Conservation (phyloP, 2,888 invertebrate species). For the Drosophila mimetica region DNA sequence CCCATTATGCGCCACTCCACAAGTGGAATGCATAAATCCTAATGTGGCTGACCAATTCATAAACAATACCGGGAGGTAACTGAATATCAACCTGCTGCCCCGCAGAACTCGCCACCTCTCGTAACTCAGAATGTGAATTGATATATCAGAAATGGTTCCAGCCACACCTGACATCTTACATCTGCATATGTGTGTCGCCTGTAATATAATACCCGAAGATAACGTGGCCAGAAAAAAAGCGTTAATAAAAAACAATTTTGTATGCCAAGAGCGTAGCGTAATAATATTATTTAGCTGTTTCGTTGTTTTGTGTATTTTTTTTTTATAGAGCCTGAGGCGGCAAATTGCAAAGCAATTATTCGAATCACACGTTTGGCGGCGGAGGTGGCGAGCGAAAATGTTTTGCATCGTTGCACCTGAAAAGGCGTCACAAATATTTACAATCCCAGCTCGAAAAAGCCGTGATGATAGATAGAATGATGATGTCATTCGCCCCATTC, state of each 20-base stretch:
- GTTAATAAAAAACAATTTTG: slow-evolving; percentile 50
- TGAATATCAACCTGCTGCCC: slow-evolving; percentile 5
- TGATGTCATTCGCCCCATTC: slow-evolving; percentile 66
- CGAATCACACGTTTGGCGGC: slow-evolving; percentile 63
- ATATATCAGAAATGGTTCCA: slow-evolving; percentile 58
- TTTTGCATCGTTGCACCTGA: slow-evolving; percentile 72
- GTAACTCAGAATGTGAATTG: slow-evolving; percentile 48
- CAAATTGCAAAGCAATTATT: slow-evolving; percentile 77
- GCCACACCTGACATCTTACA: slow-evolving; percentile 69
- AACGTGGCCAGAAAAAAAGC: slow-evolving; percentile 32
- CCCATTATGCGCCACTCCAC: slow-evolving; percentile 21
- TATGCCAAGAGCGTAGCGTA: slow-evolving; percentile 64
- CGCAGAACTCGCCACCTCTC: slow-evolving; percentile 20
- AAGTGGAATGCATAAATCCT: slow-evolving; percentile 33
- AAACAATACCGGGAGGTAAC: slow-evolving; percentile 25
- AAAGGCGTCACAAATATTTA: slow-evolving; percentile 54
- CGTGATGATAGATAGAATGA: slow-evolving; percentile 51
- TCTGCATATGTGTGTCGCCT: slow-evolving; percentile 36
- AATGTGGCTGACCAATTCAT: slow-evolving; percentile 21
- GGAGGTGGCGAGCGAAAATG: slow-evolving; percentile 55
- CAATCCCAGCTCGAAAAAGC: slow-evolving; percentile 1
- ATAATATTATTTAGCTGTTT: slow-evolving; percentile 49
- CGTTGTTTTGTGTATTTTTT: slow-evolving; percentile 40
- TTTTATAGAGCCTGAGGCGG: slow-evolving; percentile 26
- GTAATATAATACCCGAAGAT: slow-evolving; percentile 56